phyloP scores from a whole-genome alignment of 2,888 invertebrate species.

The Gisinianus flammeolus region DNA sequence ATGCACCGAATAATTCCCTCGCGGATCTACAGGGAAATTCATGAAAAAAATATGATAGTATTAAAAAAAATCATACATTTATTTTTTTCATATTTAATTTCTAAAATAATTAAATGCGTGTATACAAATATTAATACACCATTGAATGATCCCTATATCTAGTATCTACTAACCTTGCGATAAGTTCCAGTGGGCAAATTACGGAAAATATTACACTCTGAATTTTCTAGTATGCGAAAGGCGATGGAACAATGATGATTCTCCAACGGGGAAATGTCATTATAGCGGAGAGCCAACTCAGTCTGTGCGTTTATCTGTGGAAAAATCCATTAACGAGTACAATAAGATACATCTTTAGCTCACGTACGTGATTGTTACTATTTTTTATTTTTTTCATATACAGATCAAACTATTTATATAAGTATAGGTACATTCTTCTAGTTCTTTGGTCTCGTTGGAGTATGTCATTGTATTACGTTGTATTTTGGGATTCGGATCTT shows the following conservation, averaged over 20 bases:
- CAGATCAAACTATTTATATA: too few relatives aligned
- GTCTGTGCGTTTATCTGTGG: slow-evolving; percentile 82
- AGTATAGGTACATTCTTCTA: too few relatives aligned
- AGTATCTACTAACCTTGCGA: slow-evolving; percentile 69
- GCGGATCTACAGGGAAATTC: not conserved
- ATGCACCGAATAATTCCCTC: slow-evolving; percentile 81
- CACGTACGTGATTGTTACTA: not conserved
- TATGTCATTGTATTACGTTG: too few relatives aligned
- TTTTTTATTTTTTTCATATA: not conserved
- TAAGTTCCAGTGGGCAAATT: slow-evolving; percentile 65
- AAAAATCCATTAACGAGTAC: slow-evolving; percentile 51
- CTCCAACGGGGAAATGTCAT: slow-evolving; percentile 83
- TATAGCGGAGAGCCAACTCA: slow-evolving; percentile 80
- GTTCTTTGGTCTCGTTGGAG: too few relatives aligned
- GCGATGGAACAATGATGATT: slow-evolving; percentile 87
- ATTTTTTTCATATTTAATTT: not conserved
- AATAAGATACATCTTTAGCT: not conserved
- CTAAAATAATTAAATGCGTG: not conserved
- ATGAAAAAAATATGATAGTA: not conserved
- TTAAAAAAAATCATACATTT: slow-evolving; percentile 69
- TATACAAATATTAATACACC: too few relatives aligned
- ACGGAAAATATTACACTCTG: slow-evolving; percentile 79
- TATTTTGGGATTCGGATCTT: too few relatives aligned
- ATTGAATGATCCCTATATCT: too few relatives aligned
- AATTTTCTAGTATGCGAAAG: slow-evolving; percentile 77